Evolutionary conservation across 2,888 invertebrate genomes (phyloP), one percentile per base, ranked within the genome.

Genomic region (Drosophila anceps): DNA sequence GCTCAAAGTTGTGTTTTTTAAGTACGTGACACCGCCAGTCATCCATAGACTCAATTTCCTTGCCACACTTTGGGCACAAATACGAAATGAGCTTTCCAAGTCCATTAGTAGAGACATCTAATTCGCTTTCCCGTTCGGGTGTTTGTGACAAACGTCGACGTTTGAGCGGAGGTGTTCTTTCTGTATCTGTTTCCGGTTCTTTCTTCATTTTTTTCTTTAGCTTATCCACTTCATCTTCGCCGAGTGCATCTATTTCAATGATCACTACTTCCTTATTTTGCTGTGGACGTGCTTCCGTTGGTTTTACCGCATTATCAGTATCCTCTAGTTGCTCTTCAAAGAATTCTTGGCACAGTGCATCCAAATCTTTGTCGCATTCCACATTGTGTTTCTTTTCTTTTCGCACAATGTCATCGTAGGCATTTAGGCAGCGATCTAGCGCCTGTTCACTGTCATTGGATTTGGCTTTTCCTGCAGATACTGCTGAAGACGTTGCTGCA

Each of bases 11-110:
- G 44, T 91, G 91, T 27, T 84, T 79, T 18, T 78, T 79, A 41
- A 91, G 91, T 0, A 91, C 91, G 48, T 91, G 91, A 8, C 66
- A 39, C 0, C 92, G 90, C 91, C 91, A 91, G 7, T 72, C 75
- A 4, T 78, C 73, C 79, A 91, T 85, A 0, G 79, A 66, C 1
- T 58, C 63, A 37, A 88, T 84, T 61, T 91, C 83, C 10, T 79
- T 77, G 12, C 91, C 91, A 72, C 91, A 91, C 46, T 85, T 85
- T 0, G 91, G 91, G 46, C 91, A 91, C n/a, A 91, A 55, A 50
- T 84, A 91, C 7, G 78, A 68, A 15, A 92, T 79, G 12, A 84
- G 75, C 35, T 90, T 85, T 1, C 53, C 46, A 0, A 84, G 58
- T 0, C 73, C 86, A 27, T 66, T 63, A 10, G 44, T 50, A 0